Conservation (phyloP, 2,113 vertebrate genomes). For the Syrmaticus mikado region DNA sequence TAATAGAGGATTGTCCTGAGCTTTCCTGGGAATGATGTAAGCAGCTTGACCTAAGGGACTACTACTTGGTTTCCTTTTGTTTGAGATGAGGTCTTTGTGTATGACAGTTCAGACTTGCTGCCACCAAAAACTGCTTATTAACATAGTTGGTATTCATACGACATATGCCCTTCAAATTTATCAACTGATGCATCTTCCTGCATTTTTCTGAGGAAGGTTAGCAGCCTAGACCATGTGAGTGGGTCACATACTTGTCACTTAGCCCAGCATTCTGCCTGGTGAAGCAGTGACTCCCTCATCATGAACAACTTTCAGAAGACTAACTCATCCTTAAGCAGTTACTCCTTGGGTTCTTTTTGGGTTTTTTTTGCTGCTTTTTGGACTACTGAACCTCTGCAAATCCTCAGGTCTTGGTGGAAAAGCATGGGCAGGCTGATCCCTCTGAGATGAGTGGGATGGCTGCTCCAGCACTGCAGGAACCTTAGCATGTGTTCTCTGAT, state of each 20-base stretch:
- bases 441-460: background rate
- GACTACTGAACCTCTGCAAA: background rate
- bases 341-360: background rate
- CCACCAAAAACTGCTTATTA: background rate
- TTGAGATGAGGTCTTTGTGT: background rate
- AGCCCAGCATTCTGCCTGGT: background rate
- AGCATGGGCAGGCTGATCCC: background rate
- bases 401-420: background rate
- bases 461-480: background rate
- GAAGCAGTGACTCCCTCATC: accelerated
- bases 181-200: background rate
- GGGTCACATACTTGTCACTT: background rate
- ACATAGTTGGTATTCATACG: background rate
- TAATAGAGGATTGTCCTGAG: background rate
- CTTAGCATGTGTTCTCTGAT: background rate
- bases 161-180: background rate
- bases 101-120: background rate
- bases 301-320: background rate
- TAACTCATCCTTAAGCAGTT: background rate
- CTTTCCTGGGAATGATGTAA: background rate
- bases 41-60: background rate
- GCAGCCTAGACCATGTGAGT: background rate
- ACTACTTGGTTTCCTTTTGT: background rate
- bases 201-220: background rate
- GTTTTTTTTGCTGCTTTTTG: background rate